phyloP scores from a whole-genome alignment of 1,140 invertebrate genomes.

The Antheraea mylitta region DNA sequence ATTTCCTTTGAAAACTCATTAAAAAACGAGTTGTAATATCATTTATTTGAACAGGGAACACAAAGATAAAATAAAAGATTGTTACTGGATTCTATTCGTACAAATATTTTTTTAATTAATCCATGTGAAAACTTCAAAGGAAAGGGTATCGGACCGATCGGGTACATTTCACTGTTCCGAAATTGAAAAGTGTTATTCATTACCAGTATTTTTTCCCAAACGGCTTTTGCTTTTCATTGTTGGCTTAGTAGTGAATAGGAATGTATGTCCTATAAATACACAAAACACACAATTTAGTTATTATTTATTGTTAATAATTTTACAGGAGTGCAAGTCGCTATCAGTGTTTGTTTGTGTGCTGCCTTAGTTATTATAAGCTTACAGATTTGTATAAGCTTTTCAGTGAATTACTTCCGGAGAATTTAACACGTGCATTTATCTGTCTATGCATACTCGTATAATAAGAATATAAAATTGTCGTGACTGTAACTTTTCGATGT shows the following conservation, averaged over 20 bases:
- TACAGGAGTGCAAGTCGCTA: too few relatives aligned
- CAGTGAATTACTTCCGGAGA: too few relatives aligned
- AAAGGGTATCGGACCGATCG: constrained; percentile 25
- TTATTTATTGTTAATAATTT: too few relatives aligned
- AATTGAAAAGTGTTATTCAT: constrained; percentile 25
- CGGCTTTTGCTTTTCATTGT: constrained; percentile 8
- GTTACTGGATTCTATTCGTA: constrained; percentile 24
- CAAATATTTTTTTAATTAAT: constrained; percentile 32
- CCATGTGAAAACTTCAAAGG: constrained; percentile 26
- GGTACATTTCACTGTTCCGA: constrained; percentile 22
- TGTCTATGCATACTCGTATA: too few relatives aligned
- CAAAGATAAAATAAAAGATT: constrained; percentile 21
- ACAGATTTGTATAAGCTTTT: too few relatives aligned
- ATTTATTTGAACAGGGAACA: not conserved
- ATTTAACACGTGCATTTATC: too few relatives aligned
- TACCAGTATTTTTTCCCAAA: constrained; percentile 17
- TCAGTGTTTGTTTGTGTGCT: too few relatives aligned
- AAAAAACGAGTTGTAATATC: not conserved
- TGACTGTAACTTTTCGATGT: too few relatives aligned
- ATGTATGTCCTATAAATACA: not conserved
- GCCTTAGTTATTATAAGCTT: too few relatives aligned
- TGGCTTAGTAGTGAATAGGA: not conserved
- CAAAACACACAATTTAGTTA: not conserved
- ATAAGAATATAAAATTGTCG: too few relatives aligned
- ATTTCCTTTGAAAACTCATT: not conserved